phyloP scores from a whole-genome alignment of 2,113 vertebrate genomes.

The Pagrus major region DNA sequence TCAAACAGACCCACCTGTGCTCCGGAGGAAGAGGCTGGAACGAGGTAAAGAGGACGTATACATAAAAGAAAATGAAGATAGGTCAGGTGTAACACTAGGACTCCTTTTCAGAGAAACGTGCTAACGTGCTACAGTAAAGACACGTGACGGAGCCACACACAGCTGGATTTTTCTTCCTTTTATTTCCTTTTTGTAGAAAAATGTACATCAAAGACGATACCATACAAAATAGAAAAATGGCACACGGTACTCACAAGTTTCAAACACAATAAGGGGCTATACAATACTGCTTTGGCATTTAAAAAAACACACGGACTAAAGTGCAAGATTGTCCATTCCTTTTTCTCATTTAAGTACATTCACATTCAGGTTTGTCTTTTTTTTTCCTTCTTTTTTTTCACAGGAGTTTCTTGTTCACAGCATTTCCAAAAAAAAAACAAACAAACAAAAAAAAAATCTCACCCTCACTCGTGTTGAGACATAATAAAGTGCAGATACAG shows the following conservation, averaged over 20 bases:
- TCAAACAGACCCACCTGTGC: conserved; percentile 62
- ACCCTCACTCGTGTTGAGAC: conserved; percentile 77
- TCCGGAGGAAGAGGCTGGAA: neutral
- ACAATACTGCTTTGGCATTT: conserved; percentile 98
- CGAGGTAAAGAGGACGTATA: neutral
- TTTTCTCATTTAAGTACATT: conserved; percentile 85
- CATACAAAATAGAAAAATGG: conserved; percentile 82
- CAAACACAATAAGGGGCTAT: conserved; percentile 78
- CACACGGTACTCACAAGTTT: conserved; percentile 68
- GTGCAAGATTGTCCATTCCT: conserved; percentile 87
- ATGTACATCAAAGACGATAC: conserved; percentile 76
- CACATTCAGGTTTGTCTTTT: conserved; percentile 87
- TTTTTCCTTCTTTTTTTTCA: no score
- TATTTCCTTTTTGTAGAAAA: conserved; percentile 81
- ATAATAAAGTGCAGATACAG: conserved; percentile 91
- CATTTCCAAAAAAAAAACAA: conserved; percentile 59
- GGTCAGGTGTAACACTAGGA: neutral
- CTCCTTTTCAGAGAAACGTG: neutral
- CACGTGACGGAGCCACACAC: conserved; percentile 27
- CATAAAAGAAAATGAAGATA: neutral
- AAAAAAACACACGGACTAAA: conserved; percentile 88
- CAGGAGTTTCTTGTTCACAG: conserved; percentile 86
- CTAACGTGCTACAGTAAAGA: conserved; percentile 41
- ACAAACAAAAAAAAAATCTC: no score
- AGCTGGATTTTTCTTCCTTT: conserved; percentile 65